phyloP scores from a whole-genome alignment of 2,113 vertebrate genomes.

The Mesitornis unicolor region DNA sequence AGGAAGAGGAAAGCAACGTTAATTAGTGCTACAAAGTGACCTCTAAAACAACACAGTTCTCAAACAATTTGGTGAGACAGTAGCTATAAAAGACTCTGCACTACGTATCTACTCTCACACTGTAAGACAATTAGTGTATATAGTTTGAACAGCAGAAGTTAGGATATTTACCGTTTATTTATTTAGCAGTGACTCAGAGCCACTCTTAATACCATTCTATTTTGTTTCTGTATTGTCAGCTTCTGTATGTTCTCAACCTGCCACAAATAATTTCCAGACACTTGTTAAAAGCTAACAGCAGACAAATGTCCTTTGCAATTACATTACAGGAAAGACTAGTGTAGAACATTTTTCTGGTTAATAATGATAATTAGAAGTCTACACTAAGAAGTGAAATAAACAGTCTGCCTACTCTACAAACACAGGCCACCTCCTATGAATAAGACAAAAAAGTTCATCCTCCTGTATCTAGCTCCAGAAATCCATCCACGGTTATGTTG shows the following conservation, averaged over 20 bases:
- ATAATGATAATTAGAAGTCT: background rate
- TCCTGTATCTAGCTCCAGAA: background rate
- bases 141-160: background rate
- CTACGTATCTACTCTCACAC: background rate
- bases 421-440: background rate
- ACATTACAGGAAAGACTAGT: background rate
- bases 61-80: background rate
- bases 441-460: background rate
- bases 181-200: background rate
- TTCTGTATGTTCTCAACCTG: background rate
- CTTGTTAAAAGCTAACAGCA: background rate
- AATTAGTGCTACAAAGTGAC: background rate
- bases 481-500: background rate
- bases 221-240: background rate
- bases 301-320: rapidly evolving
- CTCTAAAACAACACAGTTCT: background rate
- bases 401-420: background rate
- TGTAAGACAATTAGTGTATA: background rate
- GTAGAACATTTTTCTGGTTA: background rate
- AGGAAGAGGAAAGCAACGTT: background rate
- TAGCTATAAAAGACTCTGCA: background rate
- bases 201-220: background rate
- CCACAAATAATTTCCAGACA: background rate
- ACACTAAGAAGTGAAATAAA: background rate
- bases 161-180: background rate